Conservation (phyloP, 2,888 invertebrate genomes). For the Tiliacea citrago region DNA sequence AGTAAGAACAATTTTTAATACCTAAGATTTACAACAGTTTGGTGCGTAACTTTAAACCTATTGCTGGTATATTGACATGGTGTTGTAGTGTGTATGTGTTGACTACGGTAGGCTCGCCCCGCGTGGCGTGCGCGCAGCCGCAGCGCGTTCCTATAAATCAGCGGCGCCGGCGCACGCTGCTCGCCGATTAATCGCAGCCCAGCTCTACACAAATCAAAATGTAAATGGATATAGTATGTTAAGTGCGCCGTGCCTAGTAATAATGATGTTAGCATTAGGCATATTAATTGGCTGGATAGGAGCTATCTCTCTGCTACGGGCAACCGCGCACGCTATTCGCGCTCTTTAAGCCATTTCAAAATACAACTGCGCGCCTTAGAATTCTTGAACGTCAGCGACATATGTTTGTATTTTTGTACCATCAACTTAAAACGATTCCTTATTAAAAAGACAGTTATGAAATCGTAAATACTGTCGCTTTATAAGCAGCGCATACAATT, state of each 20-base stretch:
- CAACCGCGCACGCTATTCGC: constrained; percentile 79
- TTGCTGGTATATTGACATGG: constrained; percentile 29
- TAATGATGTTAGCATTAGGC: constrained; percentile 91
- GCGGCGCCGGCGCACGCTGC: constrained; percentile 82
- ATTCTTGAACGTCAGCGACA: constrained; percentile 26
- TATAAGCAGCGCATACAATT: constrained; percentile 76
- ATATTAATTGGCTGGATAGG: constrained; percentile 89
- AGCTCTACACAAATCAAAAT: constrained; percentile 90
- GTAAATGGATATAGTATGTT: constrained; percentile 90
- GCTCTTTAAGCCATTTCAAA: constrained; percentile 72
- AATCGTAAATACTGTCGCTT: constrained; percentile 70
- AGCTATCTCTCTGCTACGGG: constrained; percentile 83
- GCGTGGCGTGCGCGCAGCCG: constrained; percentile 68
- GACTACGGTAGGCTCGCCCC: constrained; percentile 59
- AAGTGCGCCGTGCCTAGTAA: constrained; percentile 89
- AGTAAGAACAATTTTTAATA: not conserved
- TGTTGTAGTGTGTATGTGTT: constrained; percentile 50
- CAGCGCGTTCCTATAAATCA: constrained; percentile 83
- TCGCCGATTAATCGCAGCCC: constrained; percentile 88
- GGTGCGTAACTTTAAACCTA: constrained; percentile 13
- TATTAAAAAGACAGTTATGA: constrained; percentile 57
- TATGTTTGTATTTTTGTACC: constrained; percentile 46
- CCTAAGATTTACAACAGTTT: constrained; percentile 8
- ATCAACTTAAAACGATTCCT: constrained; percentile 30
- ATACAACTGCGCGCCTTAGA: constrained; percentile 51